Conservation (phyloP, 2,797 vertebrate genomes). For the Spea hammondii region DNA sequence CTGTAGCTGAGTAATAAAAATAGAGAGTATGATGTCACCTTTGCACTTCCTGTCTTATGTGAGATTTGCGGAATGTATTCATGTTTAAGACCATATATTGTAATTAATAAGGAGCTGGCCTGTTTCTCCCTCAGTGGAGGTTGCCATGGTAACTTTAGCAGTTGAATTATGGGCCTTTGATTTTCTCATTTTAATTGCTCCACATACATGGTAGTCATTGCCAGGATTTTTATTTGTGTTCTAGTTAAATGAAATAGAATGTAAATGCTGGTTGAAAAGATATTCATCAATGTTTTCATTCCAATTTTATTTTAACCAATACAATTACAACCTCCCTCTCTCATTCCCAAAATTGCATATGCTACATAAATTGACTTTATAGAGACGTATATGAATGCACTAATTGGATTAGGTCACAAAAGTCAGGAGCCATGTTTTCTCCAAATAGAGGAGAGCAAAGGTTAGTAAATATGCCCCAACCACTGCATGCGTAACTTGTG, state of each 20-base stretch:
- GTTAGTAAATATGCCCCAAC: too few relatives aligned
- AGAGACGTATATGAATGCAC: too few relatives aligned
- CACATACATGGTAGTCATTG: slow-evolving; percentile 26
- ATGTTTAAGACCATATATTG: slow-evolving; percentile 12
- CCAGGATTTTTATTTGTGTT: slow-evolving; percentile 23
- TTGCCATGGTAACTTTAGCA: slow-evolving; percentile 36
- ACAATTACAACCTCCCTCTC: too few relatives aligned
- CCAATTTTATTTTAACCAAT: too few relatives aligned
- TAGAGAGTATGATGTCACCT: not conserved
- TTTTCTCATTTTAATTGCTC: slow-evolving; percentile 46
- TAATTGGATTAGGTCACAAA: too few relatives aligned
- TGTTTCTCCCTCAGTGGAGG: slow-evolving; percentile 19
- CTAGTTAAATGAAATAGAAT: slow-evolving; percentile 16
- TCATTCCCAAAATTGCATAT: too few relatives aligned
- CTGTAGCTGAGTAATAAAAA: not conserved
- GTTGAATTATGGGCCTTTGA: slow-evolving; percentile 36
- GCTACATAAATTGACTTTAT: too few relatives aligned
- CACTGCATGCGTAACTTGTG: too few relatives aligned
- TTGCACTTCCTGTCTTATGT: not conserved
- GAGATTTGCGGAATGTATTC: slow-evolving; percentile 19
- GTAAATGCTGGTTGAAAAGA: not conserved
- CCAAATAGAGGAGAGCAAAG: too few relatives aligned
- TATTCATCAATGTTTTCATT: too few relatives aligned
- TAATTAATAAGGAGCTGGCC: slow-evolving; percentile 42
- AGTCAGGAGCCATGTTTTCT: too few relatives aligned